Conservation (phyloP, 1,140 invertebrate species). For the Carposina sasakii region DNA sequence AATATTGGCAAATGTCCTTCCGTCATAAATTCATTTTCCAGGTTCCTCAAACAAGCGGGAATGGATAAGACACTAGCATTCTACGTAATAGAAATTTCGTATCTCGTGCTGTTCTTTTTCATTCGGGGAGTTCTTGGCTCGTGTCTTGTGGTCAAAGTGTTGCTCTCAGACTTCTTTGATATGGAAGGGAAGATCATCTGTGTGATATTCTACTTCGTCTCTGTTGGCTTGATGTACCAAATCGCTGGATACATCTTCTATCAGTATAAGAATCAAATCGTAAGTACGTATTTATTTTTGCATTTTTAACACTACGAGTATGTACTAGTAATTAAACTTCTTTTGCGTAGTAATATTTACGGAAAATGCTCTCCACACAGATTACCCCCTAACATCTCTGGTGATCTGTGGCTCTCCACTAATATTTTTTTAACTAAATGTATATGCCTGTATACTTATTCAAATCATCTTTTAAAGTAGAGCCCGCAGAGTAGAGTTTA, state of each 20-base stretch:
- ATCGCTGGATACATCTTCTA: slow-evolving; percentile 52
- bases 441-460: too few species aligned
- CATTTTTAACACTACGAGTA: neutral
- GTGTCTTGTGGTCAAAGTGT: slow-evolving; percentile 40
- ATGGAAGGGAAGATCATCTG: slow-evolving; percentile 48
- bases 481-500: too few species aligned
- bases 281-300: slow-evolving; percentile 29
- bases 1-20: neutral
- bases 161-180: slow-evolving; percentile 41
- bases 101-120: slow-evolving; percentile 40
- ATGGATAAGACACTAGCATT: slow-evolving; percentile 37
- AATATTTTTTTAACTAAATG: too few species aligned
- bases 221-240: slow-evolving; percentile 46
- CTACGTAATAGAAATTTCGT: slow-evolving; percentile 42
- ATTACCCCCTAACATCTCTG: too few species aligned
- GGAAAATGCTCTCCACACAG: too few species aligned
- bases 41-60: slow-evolving; percentile 51
- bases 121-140: slow-evolving; percentile 48
- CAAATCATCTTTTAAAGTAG: too few species aligned
- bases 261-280: slow-evolving; percentile 53
- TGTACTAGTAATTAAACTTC: too few species aligned
- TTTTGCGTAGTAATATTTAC: too few species aligned
- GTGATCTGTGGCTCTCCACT: too few species aligned
- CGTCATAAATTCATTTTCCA: slow-evolving; percentile 21
- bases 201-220: slow-evolving; percentile 44